Conservation (phyloP, 1,140 invertebrate genomes). For the Notospermus geniculatus region DNA sequence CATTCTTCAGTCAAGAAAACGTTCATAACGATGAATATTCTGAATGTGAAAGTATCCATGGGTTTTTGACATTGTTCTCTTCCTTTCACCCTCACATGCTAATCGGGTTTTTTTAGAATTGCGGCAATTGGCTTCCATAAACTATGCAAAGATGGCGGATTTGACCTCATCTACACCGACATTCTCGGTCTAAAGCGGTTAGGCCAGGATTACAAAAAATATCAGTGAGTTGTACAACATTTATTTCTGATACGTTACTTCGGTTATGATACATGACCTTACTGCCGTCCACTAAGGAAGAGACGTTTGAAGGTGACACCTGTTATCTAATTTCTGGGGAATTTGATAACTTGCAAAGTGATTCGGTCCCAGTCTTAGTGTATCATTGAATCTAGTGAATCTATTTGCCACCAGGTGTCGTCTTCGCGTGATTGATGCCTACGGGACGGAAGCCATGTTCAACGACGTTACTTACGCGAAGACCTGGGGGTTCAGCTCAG, state of each 20-base stretch:
- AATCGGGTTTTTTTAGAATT: too few relatives aligned
- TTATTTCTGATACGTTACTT: background rate
- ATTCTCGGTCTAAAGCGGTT: background rate
- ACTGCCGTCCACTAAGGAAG: too few relatives aligned
- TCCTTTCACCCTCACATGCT: too few relatives aligned
- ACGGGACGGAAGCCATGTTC: background rate
- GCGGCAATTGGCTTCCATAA: too few relatives aligned
- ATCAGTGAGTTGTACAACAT: background rate
- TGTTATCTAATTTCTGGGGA: too few relatives aligned
- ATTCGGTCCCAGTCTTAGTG: too few relatives aligned
- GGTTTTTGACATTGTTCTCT: too few relatives aligned
- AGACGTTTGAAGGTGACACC: too few relatives aligned
- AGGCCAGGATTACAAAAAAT: background rate
- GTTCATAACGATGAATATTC: too few relatives aligned
- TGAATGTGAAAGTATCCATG: too few relatives aligned
- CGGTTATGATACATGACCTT: background rate
- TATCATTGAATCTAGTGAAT: background rate
- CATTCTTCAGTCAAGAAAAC: too few relatives aligned
- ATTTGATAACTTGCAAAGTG: background rate
- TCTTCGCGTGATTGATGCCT: background rate
- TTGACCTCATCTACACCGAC: background rate
- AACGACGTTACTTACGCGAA: background rate
- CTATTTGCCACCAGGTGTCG: background rate
- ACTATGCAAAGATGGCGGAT: background rate
- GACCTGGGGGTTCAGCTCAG: background rate